Evolutionary conservation across 2,888 invertebrate genomes (phyloP), one percentile per base, ranked within the genome.

Genomic region (Diachrysia chrysitis): DNA sequence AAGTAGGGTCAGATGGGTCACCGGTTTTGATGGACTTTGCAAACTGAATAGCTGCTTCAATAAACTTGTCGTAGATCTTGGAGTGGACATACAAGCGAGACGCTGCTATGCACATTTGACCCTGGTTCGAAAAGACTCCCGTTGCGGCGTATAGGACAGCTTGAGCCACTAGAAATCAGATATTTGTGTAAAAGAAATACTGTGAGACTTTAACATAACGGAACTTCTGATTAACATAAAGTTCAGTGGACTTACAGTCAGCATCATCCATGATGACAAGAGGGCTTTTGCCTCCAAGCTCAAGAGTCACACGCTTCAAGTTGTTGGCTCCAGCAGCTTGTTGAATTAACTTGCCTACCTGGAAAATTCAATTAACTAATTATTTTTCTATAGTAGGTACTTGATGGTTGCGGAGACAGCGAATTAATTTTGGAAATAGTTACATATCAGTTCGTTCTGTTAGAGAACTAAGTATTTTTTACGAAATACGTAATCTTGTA

Each of bases 251-350:
- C 96, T 95, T 91, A 97, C 98, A 88, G 86, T 98, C 96, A 12
- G 96, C 97, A 91, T 98, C 98, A 68, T 97, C 96, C 90, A 98
- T 98, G 53, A 98, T 96, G 58, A 98, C 96, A 1, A 98, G 92
- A 1, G 98, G 98, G 87, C 97, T 98, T 89, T 99, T 99, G 73
- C 98, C 98, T 23, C 98, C 98, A 57, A 98, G 95, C 89, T 99
- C 98, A 51, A 99, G 91, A 0, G 97, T 97, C 0, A 98, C 96
- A 54, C 97, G 96, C 87, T 98, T 99, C 72, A 98, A 93, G 87
- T 98, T 98, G 17, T 96, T 96, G 55, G 96, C 95, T 6, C 97
- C 98, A 12, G 98, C 97, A 23, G 97, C 97, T 89, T 96, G 96
- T 93, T 82, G 97, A 90, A 93, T 96, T 89, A 92, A 93, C 78